phyloP scores from a whole-genome alignment of 2,888 invertebrate species.

The Stenoptilia bipunctidactyla region DNA sequence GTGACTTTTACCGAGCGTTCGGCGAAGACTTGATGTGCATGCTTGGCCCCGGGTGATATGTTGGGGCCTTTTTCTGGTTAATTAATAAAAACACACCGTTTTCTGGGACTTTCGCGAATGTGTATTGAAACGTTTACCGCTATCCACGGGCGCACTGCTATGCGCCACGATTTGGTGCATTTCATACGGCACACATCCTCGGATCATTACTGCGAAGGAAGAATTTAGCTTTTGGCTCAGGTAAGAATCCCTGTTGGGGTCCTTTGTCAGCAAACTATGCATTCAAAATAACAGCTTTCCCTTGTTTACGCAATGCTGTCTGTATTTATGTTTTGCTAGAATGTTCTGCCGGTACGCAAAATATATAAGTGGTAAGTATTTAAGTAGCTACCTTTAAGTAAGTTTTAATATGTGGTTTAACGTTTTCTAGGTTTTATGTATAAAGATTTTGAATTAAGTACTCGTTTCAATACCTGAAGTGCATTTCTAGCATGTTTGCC shows the following conservation, averaged over 20 bases:
- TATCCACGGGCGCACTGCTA: conserved; percentile 77
- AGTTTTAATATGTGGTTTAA: no score
- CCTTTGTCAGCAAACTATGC: no score
- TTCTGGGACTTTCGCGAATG: conserved; percentile 64
- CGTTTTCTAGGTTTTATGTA: no score
- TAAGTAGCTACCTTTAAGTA: no score
- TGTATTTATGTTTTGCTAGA: no score
- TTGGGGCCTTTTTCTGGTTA: conserved; percentile 48
- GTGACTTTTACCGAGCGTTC: neutral
- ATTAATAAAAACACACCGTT: conserved; percentile 49
- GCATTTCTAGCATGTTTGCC: no score
- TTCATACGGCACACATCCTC: conserved; percentile 84
- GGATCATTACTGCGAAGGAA: conserved; percentile 82
- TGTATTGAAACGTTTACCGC: conserved; percentile 70
- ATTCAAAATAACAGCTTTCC: no score
- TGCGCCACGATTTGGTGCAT: conserved; percentile 81
- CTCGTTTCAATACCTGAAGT: no score
- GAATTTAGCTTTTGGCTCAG: conserved; percentile 48
- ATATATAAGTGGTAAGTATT: no score
- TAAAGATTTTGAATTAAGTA: no score
- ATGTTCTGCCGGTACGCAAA: no score
- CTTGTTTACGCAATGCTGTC: no score
- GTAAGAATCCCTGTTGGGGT: conserved; percentile 23
- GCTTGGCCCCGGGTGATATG: conserved; percentile 43
- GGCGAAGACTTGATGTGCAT: neutral